Evolutionary conservation across 2,797 vertebrate genomes (phyloP), one percentile per base, ranked within the genome.

Genomic region (Pempheris klunzingeri): DNA sequence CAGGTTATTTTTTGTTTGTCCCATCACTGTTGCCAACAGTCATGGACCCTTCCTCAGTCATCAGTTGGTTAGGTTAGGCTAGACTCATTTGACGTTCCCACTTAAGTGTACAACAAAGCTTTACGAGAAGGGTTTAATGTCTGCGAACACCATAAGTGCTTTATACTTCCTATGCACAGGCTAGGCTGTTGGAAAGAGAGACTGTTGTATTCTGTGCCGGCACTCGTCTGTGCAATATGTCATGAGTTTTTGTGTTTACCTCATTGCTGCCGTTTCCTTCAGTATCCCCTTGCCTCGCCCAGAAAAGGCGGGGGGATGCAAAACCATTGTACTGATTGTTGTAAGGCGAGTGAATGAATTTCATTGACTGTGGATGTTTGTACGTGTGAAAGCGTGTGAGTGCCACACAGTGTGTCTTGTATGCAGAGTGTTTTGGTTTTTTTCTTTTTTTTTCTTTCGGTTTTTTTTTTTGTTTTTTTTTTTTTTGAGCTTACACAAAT

Each of bases 161-260:
- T 99, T 99, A 99, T 95, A 95, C 96, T 96, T 96, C 96, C 97
- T 99, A 98, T 99, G 97, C 97, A 99, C 96, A 96, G 97, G 96
- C 96, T 97, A 96, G 90, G 95, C 97, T 96, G 95, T 97, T 94
- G 88, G 96, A 98, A 97, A 97, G 96, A 97, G 96, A 95, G 96
- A 93, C 93, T 93, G 93, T 93, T 93, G 95, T 96, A 96, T 97
- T 97, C 95, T 96, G 95, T 96, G 96, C 96, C 92, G 92, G 95
- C 95, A 94, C 95, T 95, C 90, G 96, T 97, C 96, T 97, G 96
- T 98, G 96, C 96, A 97, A 95, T 96, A 96, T 88, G 94, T 92
- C 88, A 84, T 87, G 77, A 81, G 86, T 90, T 90, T 91, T 84
- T 86, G 76, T 82, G 89, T 93, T 94, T 91, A 93, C 93, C 87